Evolutionary conservation across 2,888 invertebrate species (phyloP).

Genomic region (Apamea crenata): DNA sequence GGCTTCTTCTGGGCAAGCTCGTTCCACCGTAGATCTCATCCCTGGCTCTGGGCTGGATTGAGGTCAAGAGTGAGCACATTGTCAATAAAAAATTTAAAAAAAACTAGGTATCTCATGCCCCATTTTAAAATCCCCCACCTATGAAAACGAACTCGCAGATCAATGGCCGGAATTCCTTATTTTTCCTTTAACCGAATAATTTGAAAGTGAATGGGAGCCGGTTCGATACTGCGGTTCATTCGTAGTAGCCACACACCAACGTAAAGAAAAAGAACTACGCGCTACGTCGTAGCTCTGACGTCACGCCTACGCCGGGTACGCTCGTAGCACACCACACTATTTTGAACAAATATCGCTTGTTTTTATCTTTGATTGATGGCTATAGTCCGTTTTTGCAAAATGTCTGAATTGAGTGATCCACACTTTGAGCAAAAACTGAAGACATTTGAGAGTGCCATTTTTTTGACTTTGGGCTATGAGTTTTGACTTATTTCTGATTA

Average conservation of each 20-base stretch:
- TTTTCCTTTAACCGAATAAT: slow-evolving; percentile 52
- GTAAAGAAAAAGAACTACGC: slow-evolving; percentile 45
- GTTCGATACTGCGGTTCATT: slow-evolving; percentile 38
- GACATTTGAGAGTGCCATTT: too few species aligned
- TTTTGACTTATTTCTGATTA: too few species aligned
- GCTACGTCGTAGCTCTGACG: slow-evolving; percentile 61
- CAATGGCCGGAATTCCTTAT: slow-evolving; percentile 39
- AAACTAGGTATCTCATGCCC: too few species aligned
- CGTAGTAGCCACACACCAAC: slow-evolving; percentile 28
- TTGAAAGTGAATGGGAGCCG: slow-evolving; percentile 53
- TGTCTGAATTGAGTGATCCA: too few species aligned
- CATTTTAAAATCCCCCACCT: slow-evolving; percentile 10
- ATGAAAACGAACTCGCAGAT: slow-evolving; percentile 32
- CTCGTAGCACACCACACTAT: slow-evolving; percentile 31
- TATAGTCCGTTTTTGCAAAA: too few species aligned
- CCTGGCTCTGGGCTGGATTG: too few species aligned
- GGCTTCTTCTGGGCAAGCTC: too few species aligned
- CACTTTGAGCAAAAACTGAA: too few species aligned
- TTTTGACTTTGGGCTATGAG: too few species aligned
- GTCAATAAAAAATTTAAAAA: too few species aligned
- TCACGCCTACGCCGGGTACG: slow-evolving; percentile 50
- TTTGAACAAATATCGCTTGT: slow-evolving; percentile 12
- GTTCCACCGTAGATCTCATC: too few species aligned
- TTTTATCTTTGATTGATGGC: slow-evolving; percentile 6
- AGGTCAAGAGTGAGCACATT: too few species aligned